Evolutionary conservation across 2,797 vertebrate species (phyloP).

Genomic region (Dipus sagitta): DNA sequence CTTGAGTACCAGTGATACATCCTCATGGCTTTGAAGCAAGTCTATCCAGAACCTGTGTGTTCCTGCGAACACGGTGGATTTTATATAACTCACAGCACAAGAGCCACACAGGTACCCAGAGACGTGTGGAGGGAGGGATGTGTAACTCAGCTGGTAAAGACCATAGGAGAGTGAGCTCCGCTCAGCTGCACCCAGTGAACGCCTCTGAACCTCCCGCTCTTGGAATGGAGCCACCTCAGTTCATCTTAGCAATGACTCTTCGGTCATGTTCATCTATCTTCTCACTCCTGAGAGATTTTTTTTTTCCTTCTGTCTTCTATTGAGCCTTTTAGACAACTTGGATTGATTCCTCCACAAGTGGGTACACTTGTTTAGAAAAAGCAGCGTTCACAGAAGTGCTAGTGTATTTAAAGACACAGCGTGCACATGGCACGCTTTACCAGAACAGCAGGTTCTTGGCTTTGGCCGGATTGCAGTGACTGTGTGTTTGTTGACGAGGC

Average conservation of each 20-base stretch:
- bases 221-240: not conserved
- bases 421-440: not conserved
- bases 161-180: not conserved
- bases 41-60: not conserved
- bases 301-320: not conserved
- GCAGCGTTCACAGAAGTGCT: not conserved
- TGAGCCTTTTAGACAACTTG: not conserved
- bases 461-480: constrained; percentile 20
- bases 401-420: constrained; percentile 14
- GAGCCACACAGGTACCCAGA: not conserved
- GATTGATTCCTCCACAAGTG: constrained; percentile 35
- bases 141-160: not conserved
- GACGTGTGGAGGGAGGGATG: rapidly evolving
- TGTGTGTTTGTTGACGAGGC: constrained; percentile 54
- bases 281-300: not conserved
- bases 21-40: constrained; percentile 63
- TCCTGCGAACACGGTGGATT: not conserved
- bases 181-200: not conserved
- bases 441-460: not conserved
- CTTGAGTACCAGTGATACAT: constrained; percentile 61
- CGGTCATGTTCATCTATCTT: not conserved
- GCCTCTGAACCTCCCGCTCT: not conserved
- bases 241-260: not conserved
- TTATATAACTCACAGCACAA: not conserved
- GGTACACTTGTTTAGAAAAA: constrained; percentile 46